Evolutionary conservation across 1,140 invertebrate genomes (phyloP).

Genomic region (Drosophila teissieri): DNA sequence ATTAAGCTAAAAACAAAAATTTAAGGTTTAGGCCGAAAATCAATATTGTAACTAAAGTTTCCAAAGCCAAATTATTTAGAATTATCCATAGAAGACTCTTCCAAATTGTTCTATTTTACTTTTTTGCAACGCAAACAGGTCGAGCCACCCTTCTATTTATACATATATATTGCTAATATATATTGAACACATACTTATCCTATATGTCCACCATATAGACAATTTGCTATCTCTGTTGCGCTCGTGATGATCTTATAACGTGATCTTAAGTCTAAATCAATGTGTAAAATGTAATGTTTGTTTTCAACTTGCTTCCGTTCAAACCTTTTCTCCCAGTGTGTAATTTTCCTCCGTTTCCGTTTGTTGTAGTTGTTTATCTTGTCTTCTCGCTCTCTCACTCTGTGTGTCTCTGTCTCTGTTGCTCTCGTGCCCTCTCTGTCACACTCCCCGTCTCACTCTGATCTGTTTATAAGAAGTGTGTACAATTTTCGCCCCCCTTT

Average conservation of each 20-base stretch:
- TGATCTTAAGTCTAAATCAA: conserved; percentile 79
- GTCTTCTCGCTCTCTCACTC: conserved; percentile 40
- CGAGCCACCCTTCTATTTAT: conserved; percentile 7
- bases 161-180: conserved; percentile 35
- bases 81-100: conserved; percentile 13
- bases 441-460: conserved; percentile 31
- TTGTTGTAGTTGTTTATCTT: conserved; percentile 70
- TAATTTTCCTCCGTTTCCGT: conserved; percentile 17
- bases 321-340: conserved; percentile 37
- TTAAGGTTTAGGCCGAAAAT: not conserved
- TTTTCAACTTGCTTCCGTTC: conserved; percentile 26
- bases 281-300: conserved; percentile 71
- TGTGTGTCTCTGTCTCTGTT: conserved; percentile 42
- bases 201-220: conserved; percentile 39
- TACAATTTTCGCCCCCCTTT: conserved; percentile 4
- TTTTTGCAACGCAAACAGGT: conserved; percentile 11
- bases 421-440: conserved; percentile 28
- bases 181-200: conserved; percentile 26
- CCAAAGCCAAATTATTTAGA: conserved; percentile 20
- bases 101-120: not conserved
- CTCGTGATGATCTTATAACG: conserved; percentile 79
- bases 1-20: not conserved
- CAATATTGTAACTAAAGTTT: conserved; percentile 2
- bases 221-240: conserved; percentile 77
- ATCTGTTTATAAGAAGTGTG: conserved; percentile 18